Conservation (phyloP, 2,113 vertebrate genomes). For the Xyliphius kryptos region DNA sequence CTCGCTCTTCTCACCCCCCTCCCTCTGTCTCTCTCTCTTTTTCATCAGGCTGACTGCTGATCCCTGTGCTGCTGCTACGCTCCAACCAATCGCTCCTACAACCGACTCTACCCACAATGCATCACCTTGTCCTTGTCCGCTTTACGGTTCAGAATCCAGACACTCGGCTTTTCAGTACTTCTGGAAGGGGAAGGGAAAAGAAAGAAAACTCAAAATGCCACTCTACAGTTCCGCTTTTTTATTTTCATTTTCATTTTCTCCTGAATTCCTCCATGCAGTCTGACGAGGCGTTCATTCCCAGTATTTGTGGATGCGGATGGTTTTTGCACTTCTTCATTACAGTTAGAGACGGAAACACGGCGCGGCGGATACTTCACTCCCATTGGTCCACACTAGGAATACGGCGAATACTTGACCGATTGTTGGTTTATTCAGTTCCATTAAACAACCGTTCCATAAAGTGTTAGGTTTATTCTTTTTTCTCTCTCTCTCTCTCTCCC, state of each 20-base stretch:
- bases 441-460: conserved; percentile 82
- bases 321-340: conserved; percentile 64
- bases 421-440: conserved; percentile 66
- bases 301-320: conserved; percentile 73
- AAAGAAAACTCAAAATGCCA: conserved; percentile 61
- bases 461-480: conserved; percentile 90
- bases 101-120: conserved; percentile 69
- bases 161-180: conserved; percentile 65
- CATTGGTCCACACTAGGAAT: conserved; percentile 55
- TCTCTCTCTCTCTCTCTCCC: no score
- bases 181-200: conserved; percentile 10
- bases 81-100: conserved; percentile 65
- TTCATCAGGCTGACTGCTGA: conserved; percentile 40
- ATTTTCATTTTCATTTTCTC: conserved; percentile 63
- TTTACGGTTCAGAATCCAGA: conserved; percentile 67
- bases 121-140: conserved; percentile 77
- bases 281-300: conserved; percentile 72
- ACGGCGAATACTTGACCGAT: conserved; percentile 75
- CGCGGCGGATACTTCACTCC: no score
- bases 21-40: not conserved
- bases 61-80: conserved; percentile 70
- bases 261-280: no score
- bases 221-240: conserved; percentile 67
- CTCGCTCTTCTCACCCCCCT: conserved; percentile 56
- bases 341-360: no score